Percentiles rank a stretch among this genome's conserved stretches.
These are phyloP conservation scores for Eclectus roratus DNA, from an alignment of 2,113 vertebrate species.

Conservation along the genomic window DNA sequence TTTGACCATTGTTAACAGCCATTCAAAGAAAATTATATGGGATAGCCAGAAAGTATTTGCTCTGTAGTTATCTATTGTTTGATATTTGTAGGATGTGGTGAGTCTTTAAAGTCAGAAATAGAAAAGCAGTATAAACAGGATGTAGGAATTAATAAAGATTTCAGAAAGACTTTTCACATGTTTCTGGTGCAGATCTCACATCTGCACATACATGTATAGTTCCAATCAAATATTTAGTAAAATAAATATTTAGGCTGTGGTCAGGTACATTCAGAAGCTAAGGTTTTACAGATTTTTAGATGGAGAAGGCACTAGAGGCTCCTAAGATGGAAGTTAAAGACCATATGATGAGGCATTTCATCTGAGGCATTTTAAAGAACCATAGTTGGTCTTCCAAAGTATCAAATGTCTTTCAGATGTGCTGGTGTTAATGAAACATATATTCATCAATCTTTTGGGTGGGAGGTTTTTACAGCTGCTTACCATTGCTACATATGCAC, in stretches of 20 bases:
- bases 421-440: slow-evolving; percentile 57
- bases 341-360: not conserved
- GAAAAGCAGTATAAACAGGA: not conserved
- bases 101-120: not conserved
- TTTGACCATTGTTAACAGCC: not conserved
- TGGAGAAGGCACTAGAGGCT: not conserved
- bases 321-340: not conserved
- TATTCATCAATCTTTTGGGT: slow-evolving; percentile 29
- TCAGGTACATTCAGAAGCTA: not conserved
- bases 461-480: slow-evolving; percentile 47
- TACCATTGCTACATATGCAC: slow-evolving; percentile 35
- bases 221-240: not conserved
- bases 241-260: not conserved
- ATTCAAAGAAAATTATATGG: not conserved
- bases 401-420: slow-evolving; percentile 70
- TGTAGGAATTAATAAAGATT: not conserved
- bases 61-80: not conserved
- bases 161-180: not conserved
- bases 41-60: not conserved
- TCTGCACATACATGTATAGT: not conserved
- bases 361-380: slow-evolving; percentile 32
- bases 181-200: not conserved
- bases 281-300: not conserved
- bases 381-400: slow-evolving; percentile 37
- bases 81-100: not conserved